phyloP scores from a whole-genome alignment of 2,113 vertebrate species.

The Thunnus thynnus region DNA sequence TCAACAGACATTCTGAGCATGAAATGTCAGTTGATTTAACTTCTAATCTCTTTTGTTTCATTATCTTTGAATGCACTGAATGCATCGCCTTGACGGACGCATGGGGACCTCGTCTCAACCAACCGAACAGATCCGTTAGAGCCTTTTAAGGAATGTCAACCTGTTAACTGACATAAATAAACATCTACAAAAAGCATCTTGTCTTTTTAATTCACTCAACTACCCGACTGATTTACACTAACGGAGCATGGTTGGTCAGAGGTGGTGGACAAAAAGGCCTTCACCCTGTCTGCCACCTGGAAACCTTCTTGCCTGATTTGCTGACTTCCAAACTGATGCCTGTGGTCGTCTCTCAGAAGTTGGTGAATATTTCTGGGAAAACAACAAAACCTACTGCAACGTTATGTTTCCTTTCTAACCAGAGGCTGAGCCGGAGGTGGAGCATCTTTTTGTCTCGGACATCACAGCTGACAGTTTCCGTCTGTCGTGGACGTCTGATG shows the following conservation, averaged over 20 bases:
- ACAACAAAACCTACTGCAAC: conserved; percentile 15
- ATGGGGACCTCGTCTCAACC: conserved; percentile 55
- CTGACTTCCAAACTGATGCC: conserved; percentile 29
- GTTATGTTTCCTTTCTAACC: conserved; percentile 77
- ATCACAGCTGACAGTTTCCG: conserved; percentile 90
- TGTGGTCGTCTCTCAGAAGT: conserved; percentile 7
- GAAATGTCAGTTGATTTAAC: conserved; percentile 67
- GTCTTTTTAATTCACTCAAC: conserved; percentile 22
- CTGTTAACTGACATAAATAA: conserved; percentile 45
- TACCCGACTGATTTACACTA: conserved; percentile 48
- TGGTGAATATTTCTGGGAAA: conserved; percentile 24
- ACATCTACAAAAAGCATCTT: conserved; percentile 44
- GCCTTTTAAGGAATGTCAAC: conserved; percentile 16
- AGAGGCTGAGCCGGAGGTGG: conserved; percentile 97
- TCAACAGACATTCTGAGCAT: conserved; percentile 72
- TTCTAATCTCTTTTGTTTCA: conserved; percentile 39
- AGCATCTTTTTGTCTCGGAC: conserved; percentile 95
- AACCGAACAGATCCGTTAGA: conserved; percentile 6
- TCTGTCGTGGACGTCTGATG: conserved; percentile 93
- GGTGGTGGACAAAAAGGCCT: conserved; percentile 16
- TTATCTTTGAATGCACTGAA: conserved; percentile 66
- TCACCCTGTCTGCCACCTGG: conserved; percentile 25
- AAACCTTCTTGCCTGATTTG: conserved; percentile 31
- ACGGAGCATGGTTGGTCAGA: conserved; percentile 60
- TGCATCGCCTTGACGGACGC: conserved; percentile 54